Base-by-base conservation (phyloP, 2,797 vertebrate species). In the Ctenochaetus hawaiiensis region DNA sequence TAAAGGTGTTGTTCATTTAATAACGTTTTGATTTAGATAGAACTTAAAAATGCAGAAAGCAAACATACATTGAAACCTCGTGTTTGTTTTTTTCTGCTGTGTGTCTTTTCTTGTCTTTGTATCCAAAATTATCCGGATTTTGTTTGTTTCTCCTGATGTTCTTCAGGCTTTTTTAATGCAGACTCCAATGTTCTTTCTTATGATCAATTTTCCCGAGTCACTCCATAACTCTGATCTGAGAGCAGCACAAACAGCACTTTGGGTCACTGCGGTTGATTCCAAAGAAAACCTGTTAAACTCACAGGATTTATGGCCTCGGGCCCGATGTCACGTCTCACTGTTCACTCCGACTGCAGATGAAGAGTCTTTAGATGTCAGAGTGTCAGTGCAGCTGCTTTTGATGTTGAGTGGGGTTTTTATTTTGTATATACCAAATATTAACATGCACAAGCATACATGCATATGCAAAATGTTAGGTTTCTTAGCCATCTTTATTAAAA, bases 241-340 rank as follows among this genome's bases (percentile, higher is more conserved):
- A 64, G 64, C 62, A 53, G 66, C 44, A 77, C 45, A 68, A 63
- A 41, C 47, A 65, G 60, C 23, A 41, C 23, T 51, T 45, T 13
- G 12, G 54, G 69, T 70, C 71, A 47, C 23, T 68, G 67, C 37
- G 78, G 73, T 59, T 44, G 18, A 59, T 22, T 70, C 9, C 48
- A 45, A 78, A 34, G 30, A 56, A 39, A 58, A 20, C 54, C n/a
- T 58, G 57, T 23, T 13, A 54, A 74, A 74, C 53, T 22, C 56
- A 49, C 17, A 64, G 48, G 43, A 72, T 75, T 76, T 67, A 52
- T 63, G 56, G 65, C 75, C 30, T 52, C 37, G 75, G 45, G 59
- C n/a, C 57, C 18, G 43, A 30, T 72, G 60, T 72, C 64, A 53
- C 43, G 53, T 66, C 63, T 14, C 0, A 14, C 23, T 18, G 8